Evolutionary conservation across 1,140 invertebrate genomes (phyloP).

Genomic region (Drosophila suzukii): DNA sequence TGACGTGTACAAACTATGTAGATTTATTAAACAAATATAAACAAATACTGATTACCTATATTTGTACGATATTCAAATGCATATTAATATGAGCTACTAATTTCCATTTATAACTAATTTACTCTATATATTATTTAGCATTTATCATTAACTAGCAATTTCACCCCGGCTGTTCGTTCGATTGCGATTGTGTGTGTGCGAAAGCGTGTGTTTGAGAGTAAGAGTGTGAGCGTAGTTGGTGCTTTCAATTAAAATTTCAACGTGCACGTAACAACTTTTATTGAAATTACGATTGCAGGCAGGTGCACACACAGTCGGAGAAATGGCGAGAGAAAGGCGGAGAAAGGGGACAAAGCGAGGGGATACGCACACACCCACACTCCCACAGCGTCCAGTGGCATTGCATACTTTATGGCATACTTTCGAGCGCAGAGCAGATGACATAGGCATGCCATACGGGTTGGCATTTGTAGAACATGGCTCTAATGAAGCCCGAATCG

Average conservation of each 20-base stretch:
- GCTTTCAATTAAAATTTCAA: constrained; percentile 82
- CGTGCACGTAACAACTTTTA: constrained; percentile 81
- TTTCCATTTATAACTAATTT: too few species aligned
- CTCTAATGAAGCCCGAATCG: constrained; percentile 71
- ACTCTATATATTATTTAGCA: neutral
- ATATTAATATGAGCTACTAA: too few species aligned
- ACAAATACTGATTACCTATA: too few species aligned
- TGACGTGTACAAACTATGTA: too few species aligned
- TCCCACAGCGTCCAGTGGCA: constrained; percentile 45
- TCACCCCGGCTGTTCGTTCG: constrained; percentile 3
- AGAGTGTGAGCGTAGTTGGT: constrained; percentile 55
- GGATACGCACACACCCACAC: constrained; percentile 13
- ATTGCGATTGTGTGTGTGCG: constrained; percentile 11
- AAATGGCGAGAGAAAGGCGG: constrained; percentile 5
- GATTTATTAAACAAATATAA: too few species aligned
- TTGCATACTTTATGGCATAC: constrained; percentile 73
- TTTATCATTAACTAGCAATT: neutral
- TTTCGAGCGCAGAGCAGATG: constrained; percentile 44
- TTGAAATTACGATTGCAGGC: constrained; percentile 79
- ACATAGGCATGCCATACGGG: constrained; percentile 40
- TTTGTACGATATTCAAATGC: too few species aligned
- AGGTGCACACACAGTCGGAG: constrained; percentile 48
- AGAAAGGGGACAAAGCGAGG: constrained; percentile 1
- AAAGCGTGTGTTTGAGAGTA: constrained; percentile 14
- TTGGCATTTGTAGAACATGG: constrained; percentile 47